Evolutionary conservation across 2,888 invertebrate species (phyloP).

Genomic region (Acrobasis suavella): DNA sequence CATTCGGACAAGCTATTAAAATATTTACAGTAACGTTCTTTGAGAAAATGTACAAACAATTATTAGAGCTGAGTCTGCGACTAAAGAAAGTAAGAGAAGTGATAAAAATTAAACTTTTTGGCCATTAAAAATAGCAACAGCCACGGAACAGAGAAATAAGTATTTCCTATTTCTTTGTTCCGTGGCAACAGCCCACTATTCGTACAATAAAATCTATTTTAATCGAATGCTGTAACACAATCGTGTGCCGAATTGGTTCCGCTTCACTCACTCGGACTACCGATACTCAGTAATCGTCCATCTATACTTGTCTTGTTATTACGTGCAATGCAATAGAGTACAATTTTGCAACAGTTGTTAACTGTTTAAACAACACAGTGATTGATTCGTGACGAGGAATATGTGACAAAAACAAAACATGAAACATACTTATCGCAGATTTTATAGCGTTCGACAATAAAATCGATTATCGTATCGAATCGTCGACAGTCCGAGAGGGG

Average conservation of each 20-base stretch:
- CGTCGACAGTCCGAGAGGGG: constrained; percentile 41
- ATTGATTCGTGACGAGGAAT: constrained; percentile 61
- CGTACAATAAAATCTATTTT: constrained; percentile 51
- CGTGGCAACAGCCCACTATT: constrained; percentile 45
- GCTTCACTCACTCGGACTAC: constrained; percentile 42
- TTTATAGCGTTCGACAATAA: constrained; percentile 68
- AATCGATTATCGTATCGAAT: constrained; percentile 70
- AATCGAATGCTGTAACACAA: constrained; percentile 45
- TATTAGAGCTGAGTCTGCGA: not conserved
- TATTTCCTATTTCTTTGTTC: too few relatives aligned
- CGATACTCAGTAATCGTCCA: constrained; percentile 2
- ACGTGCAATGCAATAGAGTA: constrained; percentile 51
- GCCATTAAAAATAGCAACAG: constrained; percentile 42
- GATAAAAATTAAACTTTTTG: constrained; percentile 22
- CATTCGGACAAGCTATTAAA: constrained; percentile 18
- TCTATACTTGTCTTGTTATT: constrained; percentile 26
- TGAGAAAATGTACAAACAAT: constrained; percentile 14
- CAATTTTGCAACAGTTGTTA: constrained; percentile 44
- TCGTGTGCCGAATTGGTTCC: constrained; percentile 45
- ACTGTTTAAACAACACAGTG: constrained; percentile 58
- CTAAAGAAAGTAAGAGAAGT: not conserved
- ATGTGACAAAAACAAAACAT: constrained; percentile 59
- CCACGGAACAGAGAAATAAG: too few relatives aligned
- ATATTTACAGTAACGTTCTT: constrained; percentile 23
- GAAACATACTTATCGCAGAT: constrained; percentile 51